Evolutionary conservation across 2,888 invertebrate genomes (phyloP).

Genomic region (Apamea sordens): DNA sequence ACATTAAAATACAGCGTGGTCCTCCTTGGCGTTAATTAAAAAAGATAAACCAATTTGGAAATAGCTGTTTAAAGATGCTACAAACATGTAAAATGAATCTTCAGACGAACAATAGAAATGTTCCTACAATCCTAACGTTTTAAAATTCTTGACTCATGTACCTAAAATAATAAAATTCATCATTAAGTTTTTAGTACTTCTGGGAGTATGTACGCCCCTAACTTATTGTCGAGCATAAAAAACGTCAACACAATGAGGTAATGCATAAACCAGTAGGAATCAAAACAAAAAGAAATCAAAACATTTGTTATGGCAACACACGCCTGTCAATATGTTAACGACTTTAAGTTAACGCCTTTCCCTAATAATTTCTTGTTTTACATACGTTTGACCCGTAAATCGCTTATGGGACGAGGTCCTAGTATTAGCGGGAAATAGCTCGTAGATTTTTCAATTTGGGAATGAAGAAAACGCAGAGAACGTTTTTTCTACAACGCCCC

Average conservation of each 20-base stretch:
- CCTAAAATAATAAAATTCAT: not conserved
- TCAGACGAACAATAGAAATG: not conserved
- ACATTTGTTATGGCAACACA: conserved; percentile 76
- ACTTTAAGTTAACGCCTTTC: conserved; percentile 68
- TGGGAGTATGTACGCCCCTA: not conserved
- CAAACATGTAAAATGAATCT: not conserved
- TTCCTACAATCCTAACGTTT: not conserved
- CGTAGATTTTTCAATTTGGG: not conserved
- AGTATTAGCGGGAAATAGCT: conserved; percentile 33
- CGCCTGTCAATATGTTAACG: conserved; percentile 77
- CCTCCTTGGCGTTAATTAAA: not conserved
- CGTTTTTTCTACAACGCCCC: not conserved
- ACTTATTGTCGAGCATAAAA: conserved; percentile 52
- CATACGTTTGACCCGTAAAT: conserved; percentile 63
- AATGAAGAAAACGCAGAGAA: too few relatives aligned
- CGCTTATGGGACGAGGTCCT: conserved; percentile 35
- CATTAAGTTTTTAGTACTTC: conserved; percentile 1
- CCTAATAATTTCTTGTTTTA: conserved; percentile 71
- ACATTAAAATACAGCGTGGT: not conserved
- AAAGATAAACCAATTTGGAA: not conserved
- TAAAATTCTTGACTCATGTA: not conserved
- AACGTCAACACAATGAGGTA: conserved; percentile 73
- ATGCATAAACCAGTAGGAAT: conserved; percentile 74
- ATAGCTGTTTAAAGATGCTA: not conserved
- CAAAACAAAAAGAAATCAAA: conserved; percentile 70